phyloP scores from a whole-genome alignment of 2,888 invertebrate genomes.

The Diarsia rubi region DNA sequence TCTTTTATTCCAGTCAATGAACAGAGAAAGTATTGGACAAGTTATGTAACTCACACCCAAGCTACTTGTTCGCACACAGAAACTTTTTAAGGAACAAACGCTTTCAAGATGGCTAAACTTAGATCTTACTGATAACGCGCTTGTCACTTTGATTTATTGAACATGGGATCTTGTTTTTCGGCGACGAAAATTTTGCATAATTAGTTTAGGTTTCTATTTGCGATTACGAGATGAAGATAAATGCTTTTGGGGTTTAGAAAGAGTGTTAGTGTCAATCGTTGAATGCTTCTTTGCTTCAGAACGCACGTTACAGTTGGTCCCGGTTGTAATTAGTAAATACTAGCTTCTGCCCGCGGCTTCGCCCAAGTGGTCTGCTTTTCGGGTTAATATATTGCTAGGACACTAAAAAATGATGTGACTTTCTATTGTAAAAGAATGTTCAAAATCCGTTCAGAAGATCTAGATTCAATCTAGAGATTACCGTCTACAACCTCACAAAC shows the following conservation, averaged over 20 bases:
- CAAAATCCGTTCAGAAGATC: too few relatives aligned
- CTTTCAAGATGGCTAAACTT: constrained; percentile 52
- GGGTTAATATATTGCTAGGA: too few relatives aligned
- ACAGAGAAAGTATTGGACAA: constrained; percentile 52
- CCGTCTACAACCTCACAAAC: too few relatives aligned
- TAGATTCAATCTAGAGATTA: too few relatives aligned
- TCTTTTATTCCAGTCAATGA: constrained; percentile 55
- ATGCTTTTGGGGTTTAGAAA: constrained; percentile 12
- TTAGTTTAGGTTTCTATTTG: constrained; percentile 36
- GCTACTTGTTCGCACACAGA: constrained; percentile 49
- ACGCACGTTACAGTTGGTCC: background rate
- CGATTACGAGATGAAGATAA: constrained; percentile 10
- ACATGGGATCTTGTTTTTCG: constrained; percentile 48
- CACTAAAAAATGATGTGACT: too few relatives aligned
- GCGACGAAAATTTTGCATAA: constrained; percentile 37
- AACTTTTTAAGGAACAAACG: constrained; percentile 31
- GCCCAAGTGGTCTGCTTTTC: too few relatives aligned
- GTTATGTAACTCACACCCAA: constrained; percentile 31
- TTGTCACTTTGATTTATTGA: constrained; percentile 56
- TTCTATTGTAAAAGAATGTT: too few relatives aligned
- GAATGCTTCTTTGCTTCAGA: background rate
- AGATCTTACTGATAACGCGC: constrained; percentile 40
- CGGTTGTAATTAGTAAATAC: background rate
- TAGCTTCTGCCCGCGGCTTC: too few relatives aligned
- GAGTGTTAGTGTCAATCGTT: too few relatives aligned